These are phyloP conservation scores for Caenorhabditis brenneri DNA, from an alignment of 1,140 invertebrate species.

Conservation along the genomic window DNA sequence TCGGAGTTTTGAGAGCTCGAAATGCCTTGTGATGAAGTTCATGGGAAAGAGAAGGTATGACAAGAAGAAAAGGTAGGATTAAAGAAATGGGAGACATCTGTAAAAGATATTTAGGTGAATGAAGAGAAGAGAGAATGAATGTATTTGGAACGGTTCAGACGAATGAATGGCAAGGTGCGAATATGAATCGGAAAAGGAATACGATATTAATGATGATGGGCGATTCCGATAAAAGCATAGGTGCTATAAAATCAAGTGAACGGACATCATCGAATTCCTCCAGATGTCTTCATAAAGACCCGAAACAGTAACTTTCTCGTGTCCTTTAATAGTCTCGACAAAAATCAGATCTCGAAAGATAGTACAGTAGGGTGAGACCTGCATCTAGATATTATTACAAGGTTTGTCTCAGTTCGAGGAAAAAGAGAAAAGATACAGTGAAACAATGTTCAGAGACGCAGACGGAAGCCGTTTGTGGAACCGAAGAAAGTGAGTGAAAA, in stretches of 20 bases:
- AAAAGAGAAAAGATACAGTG: not conserved
- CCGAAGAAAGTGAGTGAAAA: slow-evolving; percentile 33
- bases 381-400: slow-evolving; percentile 15
- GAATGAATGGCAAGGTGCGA: slow-evolving; percentile 37
- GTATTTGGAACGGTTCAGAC: not conserved
- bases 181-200: slow-evolving; percentile 15
- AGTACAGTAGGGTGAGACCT: slow-evolving; percentile 36
- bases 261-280: not conserved
- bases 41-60: not conserved
- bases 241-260: not conserved
- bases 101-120: not conserved
- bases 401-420: not conserved
- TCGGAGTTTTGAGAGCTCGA: not conserved
- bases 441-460: not conserved
- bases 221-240: not conserved
- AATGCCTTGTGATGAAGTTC: slow-evolving; percentile 15
- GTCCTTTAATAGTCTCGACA: slow-evolving; percentile 27
- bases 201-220: slow-evolving; percentile 15
- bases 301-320: not conserved
- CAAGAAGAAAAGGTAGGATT: not conserved
- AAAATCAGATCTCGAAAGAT: not conserved
- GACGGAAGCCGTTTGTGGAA: slow-evolving; percentile 28
- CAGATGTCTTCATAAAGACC: too few species aligned
- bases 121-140: not conserved
- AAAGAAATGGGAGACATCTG: not conserved